These are phyloP conservation scores for Taenioides sp. DNA, from an alignment of 2,797 vertebrate species.

Conservation along the genomic window DNA sequence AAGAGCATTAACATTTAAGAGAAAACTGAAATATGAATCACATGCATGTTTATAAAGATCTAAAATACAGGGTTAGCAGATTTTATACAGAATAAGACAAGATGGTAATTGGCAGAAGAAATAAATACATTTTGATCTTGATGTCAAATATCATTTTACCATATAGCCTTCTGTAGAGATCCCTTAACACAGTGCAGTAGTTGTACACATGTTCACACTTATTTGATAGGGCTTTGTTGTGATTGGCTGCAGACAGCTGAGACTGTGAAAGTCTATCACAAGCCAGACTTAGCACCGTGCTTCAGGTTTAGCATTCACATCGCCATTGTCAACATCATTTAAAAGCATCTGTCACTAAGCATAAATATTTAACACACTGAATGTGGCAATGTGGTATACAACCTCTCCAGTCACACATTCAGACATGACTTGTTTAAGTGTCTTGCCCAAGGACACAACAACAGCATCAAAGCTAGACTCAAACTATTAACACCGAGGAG, in stretches of 20 bases:
- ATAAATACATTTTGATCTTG: not conserved
- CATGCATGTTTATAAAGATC: too few relatives aligned
- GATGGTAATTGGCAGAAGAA: too few relatives aligned
- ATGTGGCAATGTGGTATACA: not conserved
- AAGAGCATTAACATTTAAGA: too few relatives aligned
- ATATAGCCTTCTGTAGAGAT: not conserved
- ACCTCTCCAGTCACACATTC: too few relatives aligned
- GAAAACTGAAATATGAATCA: too few relatives aligned
- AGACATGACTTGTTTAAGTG: too few relatives aligned
- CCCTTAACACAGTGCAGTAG: not conserved
- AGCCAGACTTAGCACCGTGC: conserved; percentile 32
- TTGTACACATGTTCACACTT: not conserved
- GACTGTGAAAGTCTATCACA: conserved; percentile 9
- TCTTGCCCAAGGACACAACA: too few relatives aligned
- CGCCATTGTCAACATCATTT: conserved; percentile 2
- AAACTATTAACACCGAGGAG: too few relatives aligned
- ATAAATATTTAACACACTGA: not conserved
- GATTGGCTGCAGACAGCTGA: conserved; percentile 36
- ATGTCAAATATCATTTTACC: not conserved
- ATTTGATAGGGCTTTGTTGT: conserved; percentile 19
- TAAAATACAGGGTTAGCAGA: too few relatives aligned
- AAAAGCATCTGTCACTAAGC: conserved; percentile 7
- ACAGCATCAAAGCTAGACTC: too few relatives aligned
- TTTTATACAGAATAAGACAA: too few relatives aligned
- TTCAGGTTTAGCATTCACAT: not conserved